Evolutionary conservation across 2,113 vertebrate species (phyloP).

Genomic region (Mormoops blainvillei): DNA sequence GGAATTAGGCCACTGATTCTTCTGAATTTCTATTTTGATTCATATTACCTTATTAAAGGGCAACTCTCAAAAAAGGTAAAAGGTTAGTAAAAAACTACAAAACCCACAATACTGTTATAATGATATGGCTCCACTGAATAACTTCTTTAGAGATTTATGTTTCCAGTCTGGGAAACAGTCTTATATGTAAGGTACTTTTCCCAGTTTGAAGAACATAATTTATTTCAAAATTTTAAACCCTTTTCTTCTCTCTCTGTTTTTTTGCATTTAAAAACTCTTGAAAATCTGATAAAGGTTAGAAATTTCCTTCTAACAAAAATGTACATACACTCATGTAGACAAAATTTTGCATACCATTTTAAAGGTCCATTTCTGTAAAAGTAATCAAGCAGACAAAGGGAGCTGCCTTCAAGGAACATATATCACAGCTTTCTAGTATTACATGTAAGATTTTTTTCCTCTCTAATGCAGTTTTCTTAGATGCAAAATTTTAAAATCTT

Average conservation of each 20-base stretch:
- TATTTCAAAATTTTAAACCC: neutral
- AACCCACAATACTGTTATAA: neutral
- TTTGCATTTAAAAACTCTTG: constrained; percentile 28
- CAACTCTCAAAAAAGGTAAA: neutral
- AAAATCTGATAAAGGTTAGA: constrained; percentile 38
- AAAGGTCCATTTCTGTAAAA: constrained; percentile 6
- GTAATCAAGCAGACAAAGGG: constrained; percentile 33
- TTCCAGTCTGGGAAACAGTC: neutral
- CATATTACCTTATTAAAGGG: neutral
- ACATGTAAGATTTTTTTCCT: neutral
- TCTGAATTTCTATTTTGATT: neutral
- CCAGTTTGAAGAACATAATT: neutral
- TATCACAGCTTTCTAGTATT: constrained; percentile 53
- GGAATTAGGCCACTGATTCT: neutral
- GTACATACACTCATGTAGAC: neutral
- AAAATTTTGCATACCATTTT: constrained; percentile 4
- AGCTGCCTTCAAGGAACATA: constrained; percentile 47
- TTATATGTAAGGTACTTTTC: neutral
- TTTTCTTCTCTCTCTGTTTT: neutral
- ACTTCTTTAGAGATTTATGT: neutral
- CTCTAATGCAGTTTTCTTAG: constrained; percentile 36
- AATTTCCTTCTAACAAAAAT: constrained; percentile 39
- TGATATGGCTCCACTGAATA: neutral
- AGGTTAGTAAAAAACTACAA: neutral
- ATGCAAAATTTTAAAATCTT: constrained; percentile 64